Base-by-base conservation (phyloP, 1,140 invertebrate genomes). In the Dermatophagoides farinae region DNA sequence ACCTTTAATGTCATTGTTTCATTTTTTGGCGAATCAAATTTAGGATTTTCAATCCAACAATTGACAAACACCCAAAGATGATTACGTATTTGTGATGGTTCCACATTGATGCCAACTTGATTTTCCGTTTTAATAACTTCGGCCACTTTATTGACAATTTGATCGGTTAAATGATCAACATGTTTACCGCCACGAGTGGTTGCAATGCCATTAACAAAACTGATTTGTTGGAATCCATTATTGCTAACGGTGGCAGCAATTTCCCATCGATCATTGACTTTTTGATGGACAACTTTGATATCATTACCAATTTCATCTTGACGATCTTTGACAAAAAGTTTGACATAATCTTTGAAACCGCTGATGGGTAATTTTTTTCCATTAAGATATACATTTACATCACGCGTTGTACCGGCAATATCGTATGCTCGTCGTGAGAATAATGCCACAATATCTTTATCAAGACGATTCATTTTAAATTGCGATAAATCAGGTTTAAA, bases 1-100 rank as follows among this genome's bases (percentile, higher is more conserved):
- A 79, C 73, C 73, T 95, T 88, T 12, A 93, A 76, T 0, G 93
- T 99, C 93, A 99, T 96, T 66, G 90, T 88, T 63, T 79, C 77
- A 75, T 99, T 99, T 1, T 96, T 98, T 77, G 99, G 96, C 0
- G 96, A 99, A 75, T 98, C 95, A 75, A 99, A 99, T 14, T 91
- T 88, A 31, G 96, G 96, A 78, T 99, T 99, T 57, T 97, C 95
- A 68, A 99, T 96, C 10, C 98, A 73, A 75, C 89, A 96, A 71
- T 97, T 99, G 2, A 99, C 79, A 73, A 99, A 99, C 0, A 99
- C 70, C 92, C 93, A 99, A 73, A 99, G 77, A 69, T 99, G 92
- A 75, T 86, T 91, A 71, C 93, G 95, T 16, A 75, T 72, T 68
- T 78, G 77, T 68, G 86, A 87, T 8, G 90, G 88, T 71, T 92